A percentile compares a stretch with the other conserved stretches of the same genome.
Conservation (phyloP, 1,140 invertebrate species). For the Branchinecta lynchi region DNA sequence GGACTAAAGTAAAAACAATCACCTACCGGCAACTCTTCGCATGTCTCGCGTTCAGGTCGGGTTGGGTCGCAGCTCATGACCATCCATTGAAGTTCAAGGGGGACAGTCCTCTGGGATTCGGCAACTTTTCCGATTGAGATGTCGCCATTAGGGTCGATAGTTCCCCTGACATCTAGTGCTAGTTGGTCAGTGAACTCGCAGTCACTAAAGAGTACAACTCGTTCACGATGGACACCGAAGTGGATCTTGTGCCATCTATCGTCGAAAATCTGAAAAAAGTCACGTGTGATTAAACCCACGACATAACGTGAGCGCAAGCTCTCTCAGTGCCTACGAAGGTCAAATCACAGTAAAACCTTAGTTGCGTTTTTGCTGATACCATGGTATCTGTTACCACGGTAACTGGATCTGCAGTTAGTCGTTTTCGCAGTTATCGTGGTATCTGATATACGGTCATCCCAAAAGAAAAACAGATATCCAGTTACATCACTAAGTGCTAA, state of each 20-base stretch:
- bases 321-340: no score
- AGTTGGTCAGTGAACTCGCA: slow-evolving; percentile 38
- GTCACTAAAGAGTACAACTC: slow-evolving; percentile 50
- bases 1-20: no score
- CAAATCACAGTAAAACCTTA: no score
- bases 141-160: slow-evolving; percentile 47
- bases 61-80: slow-evolving; percentile 58
- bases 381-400: no score
- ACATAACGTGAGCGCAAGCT: no score
- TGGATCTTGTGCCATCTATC: slow-evolving; percentile 65
- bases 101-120: slow-evolving; percentile 40
- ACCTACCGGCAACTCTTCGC: slow-evolving; percentile 47
- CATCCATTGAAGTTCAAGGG: slow-evolving; percentile 65
- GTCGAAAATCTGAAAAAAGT: slow-evolving; percentile 46
- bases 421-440: no score
- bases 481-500: no score
- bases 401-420: no score
- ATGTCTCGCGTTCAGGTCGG: slow-evolving; percentile 48
- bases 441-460: no score
- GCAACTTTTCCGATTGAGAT: slow-evolving; percentile 46
- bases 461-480: no score
- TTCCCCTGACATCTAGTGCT: slow-evolving; percentile 37
- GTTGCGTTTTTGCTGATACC: no score
- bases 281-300: background rate
- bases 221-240: slow-evolving; percentile 48